A percentile compares a stretch with the other conserved stretches of the same genome.
Conservation (phyloP, 2,888 invertebrate species). For the Chymomyza fuscimana region DNA sequence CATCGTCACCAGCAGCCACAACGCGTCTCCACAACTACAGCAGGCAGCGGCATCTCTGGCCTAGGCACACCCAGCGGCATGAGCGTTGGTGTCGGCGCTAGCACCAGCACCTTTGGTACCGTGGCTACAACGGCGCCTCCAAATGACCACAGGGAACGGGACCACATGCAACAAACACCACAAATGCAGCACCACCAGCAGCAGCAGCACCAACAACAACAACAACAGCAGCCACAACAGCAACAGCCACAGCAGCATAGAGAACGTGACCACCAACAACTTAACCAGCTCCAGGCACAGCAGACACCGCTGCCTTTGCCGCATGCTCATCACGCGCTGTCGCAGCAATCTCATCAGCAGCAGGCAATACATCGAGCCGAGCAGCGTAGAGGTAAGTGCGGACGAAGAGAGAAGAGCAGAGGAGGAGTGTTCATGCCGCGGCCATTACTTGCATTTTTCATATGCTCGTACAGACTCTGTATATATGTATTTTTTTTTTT, state of each 20-base stretch:
- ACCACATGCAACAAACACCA: conserved; percentile 34
- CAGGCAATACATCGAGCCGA: conserved; percentile 67
- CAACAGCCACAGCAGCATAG: conserved; percentile 38
- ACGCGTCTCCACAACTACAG: conserved; percentile 19
- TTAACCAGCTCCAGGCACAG: conserved; percentile 33
- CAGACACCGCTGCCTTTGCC: conserved; percentile 50
- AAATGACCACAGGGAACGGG: conserved; percentile 31
- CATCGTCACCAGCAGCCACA: conserved; percentile 55
- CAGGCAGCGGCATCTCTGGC: neutral
- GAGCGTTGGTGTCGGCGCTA: conserved; percentile 30
- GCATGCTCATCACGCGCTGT: conserved; percentile 63
- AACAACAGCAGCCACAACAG: conserved; percentile 7
- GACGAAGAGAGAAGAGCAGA: neutral
- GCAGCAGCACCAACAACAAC: conserved; percentile 3
- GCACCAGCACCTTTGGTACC: conserved; percentile 51
- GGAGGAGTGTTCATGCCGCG: conserved; percentile 2
- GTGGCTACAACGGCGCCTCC: conserved; percentile 24
- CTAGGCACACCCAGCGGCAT: neutral
- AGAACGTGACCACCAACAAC: conserved; percentile 48
- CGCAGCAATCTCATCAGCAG: conserved; percentile 71
- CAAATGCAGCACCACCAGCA: conserved; percentile 8
- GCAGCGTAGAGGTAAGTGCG: conserved; percentile 64
- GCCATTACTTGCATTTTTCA: conserved; percentile 12
- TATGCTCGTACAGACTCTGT: neutral
- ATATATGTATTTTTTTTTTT: neutral